Evolutionary conservation across 2,888 invertebrate species (phyloP).

Genomic region (Podotricha telesiphe): DNA sequence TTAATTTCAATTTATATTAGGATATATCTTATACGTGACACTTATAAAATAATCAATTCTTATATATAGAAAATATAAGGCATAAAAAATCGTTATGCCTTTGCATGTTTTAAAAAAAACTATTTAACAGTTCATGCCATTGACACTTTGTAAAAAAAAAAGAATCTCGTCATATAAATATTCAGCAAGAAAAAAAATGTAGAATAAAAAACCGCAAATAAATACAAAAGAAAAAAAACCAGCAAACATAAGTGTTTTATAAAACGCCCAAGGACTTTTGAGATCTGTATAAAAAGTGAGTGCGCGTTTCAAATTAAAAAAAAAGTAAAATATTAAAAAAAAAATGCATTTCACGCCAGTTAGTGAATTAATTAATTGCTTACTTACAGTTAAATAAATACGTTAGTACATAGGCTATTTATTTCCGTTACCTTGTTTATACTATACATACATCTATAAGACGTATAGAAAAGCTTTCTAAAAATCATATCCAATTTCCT

Average conservation of each 20-base stretch:
- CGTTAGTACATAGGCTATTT: constrained; percentile 57
- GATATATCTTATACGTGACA: background rate
- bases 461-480: background rate
- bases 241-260: too few relatives aligned
- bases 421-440: constrained; percentile 17
- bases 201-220: background rate
- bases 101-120: background rate
- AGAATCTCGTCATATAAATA: background rate
- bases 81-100: background rate
- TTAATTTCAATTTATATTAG: background rate
- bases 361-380: constrained; percentile 32
- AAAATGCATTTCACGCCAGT: constrained; percentile 35
- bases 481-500: background rate
- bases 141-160: background rate
- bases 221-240: background rate
- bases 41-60: constrained; percentile 4
- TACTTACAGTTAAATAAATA: constrained; percentile 76
- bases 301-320: background rate
- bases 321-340: constrained; percentile 15
- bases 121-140: background rate
- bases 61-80: background rate
- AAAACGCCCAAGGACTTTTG: background rate
- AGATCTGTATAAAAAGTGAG: constrained; percentile 7
- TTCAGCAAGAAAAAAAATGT: background rate
- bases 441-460: constrained; percentile 4